Evolutionary conservation across 2,113 vertebrate species (phyloP), one percentile per base, ranked within the genome.

Genomic region (Calidris pygmaea): DNA sequence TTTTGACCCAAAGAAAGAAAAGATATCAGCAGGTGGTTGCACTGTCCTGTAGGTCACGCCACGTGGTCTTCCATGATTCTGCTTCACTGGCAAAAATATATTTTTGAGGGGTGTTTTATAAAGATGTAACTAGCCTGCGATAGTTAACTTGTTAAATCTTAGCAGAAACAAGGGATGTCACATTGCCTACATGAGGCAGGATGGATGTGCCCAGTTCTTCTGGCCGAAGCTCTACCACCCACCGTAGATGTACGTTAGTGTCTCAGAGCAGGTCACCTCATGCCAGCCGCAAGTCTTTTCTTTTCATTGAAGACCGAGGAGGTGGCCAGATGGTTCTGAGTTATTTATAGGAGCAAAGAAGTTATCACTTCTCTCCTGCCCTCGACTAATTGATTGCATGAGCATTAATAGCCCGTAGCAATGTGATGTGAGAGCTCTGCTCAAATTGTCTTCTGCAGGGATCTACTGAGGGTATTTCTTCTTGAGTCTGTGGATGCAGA

Each of bases 221-320:
- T 47, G 52, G 39, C 58, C 2, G 0, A 53, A 77, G 58, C 26
- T 48, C 52, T 14, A 5, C 39, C 58, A 14, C 22, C 21, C 0
- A 0, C 52, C 0, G 0, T 20, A 41, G 63, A 14, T 6, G 14
- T 9, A 16, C 0, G 0, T 39, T 4, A 23, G 30, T 20, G 3
- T 39, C 58, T 48, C 11, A 23, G 72, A 78, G 66, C 77, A 62
- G 59, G 66, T 68, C 4, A 17, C 58, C 56, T 11, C 4, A 0
- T 23, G 30, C 15, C 26, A 10, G 22, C 56, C 34, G 13, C 29
- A 2, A 10, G 22, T 17, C 35, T 52, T 27, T 1, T 17, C 53
- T 32, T 35, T 16, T 77, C 5, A 0, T 3, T 68, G 88, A 52
- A 63, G 48, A 52, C 48, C 12, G 15, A 41, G 55, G 78, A 70